Base-by-base conservation (phyloP, 2,113 vertebrate genomes). In the Bubo bubo region DNA sequence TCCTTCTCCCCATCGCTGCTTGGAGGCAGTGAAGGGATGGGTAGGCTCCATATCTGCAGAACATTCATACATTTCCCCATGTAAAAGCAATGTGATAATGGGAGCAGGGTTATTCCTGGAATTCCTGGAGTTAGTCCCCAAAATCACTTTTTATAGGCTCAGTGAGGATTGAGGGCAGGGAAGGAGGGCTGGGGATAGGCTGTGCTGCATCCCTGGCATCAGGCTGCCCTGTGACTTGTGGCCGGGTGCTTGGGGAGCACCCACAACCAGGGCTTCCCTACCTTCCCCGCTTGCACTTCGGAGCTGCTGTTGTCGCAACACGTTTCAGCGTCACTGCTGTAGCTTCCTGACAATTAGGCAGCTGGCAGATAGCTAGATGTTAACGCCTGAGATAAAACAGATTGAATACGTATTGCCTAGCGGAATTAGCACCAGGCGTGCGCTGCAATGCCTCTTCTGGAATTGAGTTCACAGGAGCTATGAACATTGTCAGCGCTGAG, bases 171-270 rank as follows among this genome's bases (percentile, higher is more conserved):
- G 9, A 88, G 71, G 81, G 62, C 62, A 32, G 47, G 26, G 34
- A 66, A 66, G 74, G 43, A 45, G 0, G 0, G 13, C 30, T 59
- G 58, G 50, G 68, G 22, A 15, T 43, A 58, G 43, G 55, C 72
- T 71, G 35, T 55, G 39, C 67, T 13, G 18, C 49, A 37, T 71
- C 35, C 55, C 45, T 86, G 74, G 53, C 71, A 77, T 43, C 59
- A 43, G n/a, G 3, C 0, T 70, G 28, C 30, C 8, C 18, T 0
- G 0, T 26, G 37, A 32, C 47, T 75, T 2, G 0, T 14, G 52
- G 21, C 26, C 3, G 2, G 41, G 14, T 58, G 49, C 75, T 80
- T 3, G 1, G 70, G 49, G 58, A 73, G 50, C 70, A 32, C 43
- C 55, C 41, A 7, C 4, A 24, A 1, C 53, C 13, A 8, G 82